Percentiles rank a stretch among this genome's conserved stretches.
phyloP scores from a whole-genome alignment of 2,113 vertebrate species.

The Pygoscelis antarcticus region DNA sequence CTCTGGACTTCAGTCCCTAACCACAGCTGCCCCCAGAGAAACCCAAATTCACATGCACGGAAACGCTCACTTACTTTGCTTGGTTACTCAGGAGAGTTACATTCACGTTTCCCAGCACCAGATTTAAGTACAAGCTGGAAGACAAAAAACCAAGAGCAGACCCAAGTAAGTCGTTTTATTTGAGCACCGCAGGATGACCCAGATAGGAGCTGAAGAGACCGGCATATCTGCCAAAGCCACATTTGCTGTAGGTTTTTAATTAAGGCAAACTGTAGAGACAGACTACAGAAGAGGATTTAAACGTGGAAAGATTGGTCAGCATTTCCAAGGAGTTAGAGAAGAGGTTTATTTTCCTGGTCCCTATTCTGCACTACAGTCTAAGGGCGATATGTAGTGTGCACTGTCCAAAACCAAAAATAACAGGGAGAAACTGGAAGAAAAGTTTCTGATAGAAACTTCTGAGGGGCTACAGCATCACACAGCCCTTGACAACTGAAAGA shows the following conservation, averaged over 20 bases:
- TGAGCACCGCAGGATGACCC: background rate
- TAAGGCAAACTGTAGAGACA: background rate
- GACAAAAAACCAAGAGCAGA: slow-evolving; percentile 12
- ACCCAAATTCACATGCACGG: accelerated
- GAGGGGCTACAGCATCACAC: background rate
- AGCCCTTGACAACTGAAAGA: background rate
- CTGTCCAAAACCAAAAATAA: background rate
- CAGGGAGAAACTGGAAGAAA: background rate
- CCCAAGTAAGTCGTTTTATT: background rate
- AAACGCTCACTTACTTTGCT: slow-evolving; percentile 84
- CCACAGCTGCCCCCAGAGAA: background rate
- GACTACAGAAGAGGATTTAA: background rate
- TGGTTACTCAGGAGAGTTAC: slow-evolving; percentile 97
- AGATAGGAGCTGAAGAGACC: background rate
- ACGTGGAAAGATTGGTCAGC: background rate
- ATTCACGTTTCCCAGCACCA: slow-evolving; percentile 95
- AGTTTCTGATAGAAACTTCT: background rate
- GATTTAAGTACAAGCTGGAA: slow-evolving; percentile 90
- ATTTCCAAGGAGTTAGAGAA: background rate
- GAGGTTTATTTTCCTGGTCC: background rate
- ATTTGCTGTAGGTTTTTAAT: background rate
- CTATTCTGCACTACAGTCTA: background rate
- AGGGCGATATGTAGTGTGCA: accelerated
- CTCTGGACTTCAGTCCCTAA: background rate
- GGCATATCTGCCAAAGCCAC: accelerated